Percentiles rank a stretch among this genome's conserved stretches.
Conservation (phyloP, 1,140 invertebrate species). For the Sesamia nonagrioides region DNA sequence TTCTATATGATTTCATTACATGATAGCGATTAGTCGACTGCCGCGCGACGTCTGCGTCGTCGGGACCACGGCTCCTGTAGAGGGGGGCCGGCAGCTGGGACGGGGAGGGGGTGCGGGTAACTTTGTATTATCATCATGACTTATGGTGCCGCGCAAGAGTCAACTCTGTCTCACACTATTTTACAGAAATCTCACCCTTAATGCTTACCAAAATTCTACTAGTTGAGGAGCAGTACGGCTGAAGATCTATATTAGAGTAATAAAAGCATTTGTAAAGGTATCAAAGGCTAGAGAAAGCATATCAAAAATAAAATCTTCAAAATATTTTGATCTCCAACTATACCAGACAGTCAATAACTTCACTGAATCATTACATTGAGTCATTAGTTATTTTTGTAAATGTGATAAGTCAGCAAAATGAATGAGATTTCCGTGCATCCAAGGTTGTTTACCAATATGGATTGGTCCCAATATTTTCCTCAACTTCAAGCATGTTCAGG, state of each 20-base stretch:
- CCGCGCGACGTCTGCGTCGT: slow-evolving; percentile 62
- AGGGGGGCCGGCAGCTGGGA: slow-evolving; percentile 69
- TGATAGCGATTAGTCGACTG: slow-evolving; percentile 75
- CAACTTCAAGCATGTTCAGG: neutral
- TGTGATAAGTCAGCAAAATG: slow-evolving; percentile 3
- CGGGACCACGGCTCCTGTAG: slow-evolving; percentile 71
- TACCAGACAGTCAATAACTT: neutral
- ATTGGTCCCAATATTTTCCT: slow-evolving; percentile 1
- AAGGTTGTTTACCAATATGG: slow-evolving; percentile 4
- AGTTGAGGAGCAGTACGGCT: neutral
- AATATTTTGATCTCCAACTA: slow-evolving; percentile 12
- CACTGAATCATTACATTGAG: neutral
- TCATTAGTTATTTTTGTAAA: neutral
- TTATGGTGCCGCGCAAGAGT: slow-evolving; percentile 21
- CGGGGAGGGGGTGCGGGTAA: slow-evolving; percentile 66
- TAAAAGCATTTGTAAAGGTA: neutral
- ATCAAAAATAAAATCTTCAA: neutral
- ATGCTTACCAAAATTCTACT: too few species aligned
- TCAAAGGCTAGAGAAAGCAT: slow-evolving; percentile 12
- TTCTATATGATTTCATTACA: slow-evolving; percentile 83
- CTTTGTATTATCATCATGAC: slow-evolving; percentile 71
- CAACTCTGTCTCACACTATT: slow-evolving; percentile 18
- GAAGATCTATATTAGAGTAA: neutral
- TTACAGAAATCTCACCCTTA: slow-evolving; percentile 16
- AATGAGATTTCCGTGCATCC: slow-evolving; percentile 11